A percentile compares a stretch with the other conserved stretches of the same genome.
These are phyloP conservation scores for Rhabdornis inornatus DNA, from an alignment of 2,113 vertebrate species.

Conservation along the genomic window DNA sequence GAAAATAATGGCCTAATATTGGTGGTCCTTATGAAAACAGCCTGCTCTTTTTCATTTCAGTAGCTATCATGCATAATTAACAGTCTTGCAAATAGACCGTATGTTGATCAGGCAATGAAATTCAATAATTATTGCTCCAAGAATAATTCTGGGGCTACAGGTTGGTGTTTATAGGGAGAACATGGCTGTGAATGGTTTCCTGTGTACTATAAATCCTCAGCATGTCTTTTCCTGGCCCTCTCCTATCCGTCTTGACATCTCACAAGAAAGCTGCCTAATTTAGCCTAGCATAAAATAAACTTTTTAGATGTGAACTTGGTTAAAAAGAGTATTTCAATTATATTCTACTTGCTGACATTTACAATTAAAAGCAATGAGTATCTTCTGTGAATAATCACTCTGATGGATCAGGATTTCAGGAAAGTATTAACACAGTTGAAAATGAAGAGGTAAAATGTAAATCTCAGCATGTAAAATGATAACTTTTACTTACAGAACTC, in stretches of 20 bases:
- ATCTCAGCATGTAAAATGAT: conserved; percentile 1
- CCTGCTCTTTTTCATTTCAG: not conserved
- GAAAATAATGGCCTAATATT: not conserved
- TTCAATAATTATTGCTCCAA: not conserved
- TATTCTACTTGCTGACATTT: conserved; percentile 19
- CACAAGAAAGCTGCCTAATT: not conserved
- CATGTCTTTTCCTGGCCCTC: not conserved
- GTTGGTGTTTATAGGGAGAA: not conserved
- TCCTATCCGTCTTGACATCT: not conserved
- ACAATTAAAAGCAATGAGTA: not conserved
- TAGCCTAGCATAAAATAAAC: not conserved
- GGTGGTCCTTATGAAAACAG: not conserved
- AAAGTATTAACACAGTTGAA: conserved; percentile 8
- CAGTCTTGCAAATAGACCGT: not conserved
- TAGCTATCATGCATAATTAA: not conserved
- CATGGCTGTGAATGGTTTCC: not conserved
- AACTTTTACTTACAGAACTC: not conserved
- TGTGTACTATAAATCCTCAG: not conserved
- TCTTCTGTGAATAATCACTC: conserved; percentile 19
- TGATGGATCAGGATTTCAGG: not conserved
- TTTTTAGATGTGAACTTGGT: not conserved
- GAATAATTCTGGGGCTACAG: not conserved
- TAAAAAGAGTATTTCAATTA: conserved; percentile 6
- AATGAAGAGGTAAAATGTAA: conserved; percentile 39
- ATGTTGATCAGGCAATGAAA: not conserved